Percentiles rank a stretch among this genome's conserved stretches.
These are phyloP conservation scores for Neodontobutis hainanensis DNA, from an alignment of 2,113 vertebrate species.

Conservation along the genomic window DNA sequence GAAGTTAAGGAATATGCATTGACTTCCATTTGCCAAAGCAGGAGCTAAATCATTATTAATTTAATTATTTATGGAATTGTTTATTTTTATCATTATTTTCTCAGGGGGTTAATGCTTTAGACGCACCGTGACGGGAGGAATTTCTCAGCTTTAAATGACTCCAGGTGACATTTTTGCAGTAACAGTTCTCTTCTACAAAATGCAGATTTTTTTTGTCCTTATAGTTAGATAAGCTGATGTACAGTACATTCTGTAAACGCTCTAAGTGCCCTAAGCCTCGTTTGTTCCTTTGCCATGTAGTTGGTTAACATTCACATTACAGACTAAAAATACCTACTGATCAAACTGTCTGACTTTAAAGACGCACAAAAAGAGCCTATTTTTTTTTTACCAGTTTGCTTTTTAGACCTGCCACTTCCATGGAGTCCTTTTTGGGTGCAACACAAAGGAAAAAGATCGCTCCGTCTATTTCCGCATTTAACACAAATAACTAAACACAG, in stretches of 20 bases:
- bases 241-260: constrained; percentile 46
- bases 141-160: constrained; percentile 35
- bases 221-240: constrained; percentile 22
- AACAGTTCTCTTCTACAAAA: constrained; percentile 23
- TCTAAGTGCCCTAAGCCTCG: constrained; percentile 29
- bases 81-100: too few species aligned
- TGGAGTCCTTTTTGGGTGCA: constrained; percentile 54
- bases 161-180: constrained; percentile 31
- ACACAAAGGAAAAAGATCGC: constrained; percentile 61
- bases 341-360: constrained; percentile 35
- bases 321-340: constrained; percentile 34
- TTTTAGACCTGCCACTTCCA: constrained; percentile 42
- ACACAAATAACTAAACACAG: constrained; percentile 64
- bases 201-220: not conserved
- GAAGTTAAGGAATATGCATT: too few species aligned
- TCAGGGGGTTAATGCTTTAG: too few species aligned
- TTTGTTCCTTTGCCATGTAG: constrained; percentile 50
- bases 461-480: constrained; percentile 38
- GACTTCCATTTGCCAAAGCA: too few species aligned
- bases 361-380: constrained; percentile 28
- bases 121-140: too few species aligned
- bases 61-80: too few species aligned
- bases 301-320: constrained; percentile 53
- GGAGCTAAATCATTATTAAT: too few species aligned
- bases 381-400: constrained; percentile 23